A percentile compares a stretch with the other conserved stretches of the same genome.
Evolutionary conservation across 2,113 vertebrate species (phyloP).

Genomic region (Mastomys coucha): DNA sequence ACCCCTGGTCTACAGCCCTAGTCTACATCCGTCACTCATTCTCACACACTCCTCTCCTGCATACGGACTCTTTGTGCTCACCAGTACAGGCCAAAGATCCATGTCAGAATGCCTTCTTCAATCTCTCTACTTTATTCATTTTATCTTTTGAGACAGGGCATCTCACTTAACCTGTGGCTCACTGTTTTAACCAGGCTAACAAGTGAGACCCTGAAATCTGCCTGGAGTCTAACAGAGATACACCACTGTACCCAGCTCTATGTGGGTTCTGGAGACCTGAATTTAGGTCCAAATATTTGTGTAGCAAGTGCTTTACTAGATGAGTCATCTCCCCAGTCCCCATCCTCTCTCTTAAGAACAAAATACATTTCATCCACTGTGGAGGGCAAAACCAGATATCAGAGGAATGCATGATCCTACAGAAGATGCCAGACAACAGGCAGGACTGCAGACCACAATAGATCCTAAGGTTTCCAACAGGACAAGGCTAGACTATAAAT

Average conservation of each 20-base stretch:
- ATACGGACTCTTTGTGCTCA: neutral
- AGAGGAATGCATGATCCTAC: neutral
- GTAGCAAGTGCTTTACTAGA: neutral
- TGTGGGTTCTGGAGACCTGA: neutral
- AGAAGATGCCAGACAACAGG: neutral
- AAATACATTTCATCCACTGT: neutral
- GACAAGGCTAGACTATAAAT: fast-evolving
- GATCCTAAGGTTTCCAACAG: neutral
- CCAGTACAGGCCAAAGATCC: neutral
- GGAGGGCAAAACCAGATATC: neutral
- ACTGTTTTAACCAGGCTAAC: neutral
- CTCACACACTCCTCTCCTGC: neutral
- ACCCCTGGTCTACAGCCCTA: neutral
- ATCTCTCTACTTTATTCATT: neutral
- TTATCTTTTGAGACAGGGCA: neutral
- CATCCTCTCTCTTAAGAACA: neutral
- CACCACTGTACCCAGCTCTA: neutral
- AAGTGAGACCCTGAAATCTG: neutral
- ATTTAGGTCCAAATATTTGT: neutral
- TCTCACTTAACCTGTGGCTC: neutral
- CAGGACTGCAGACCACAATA: neutral
- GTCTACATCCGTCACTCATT: neutral
- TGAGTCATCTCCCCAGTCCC: neutral
- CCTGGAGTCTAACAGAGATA: neutral
- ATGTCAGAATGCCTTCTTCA: neutral